Conservation (phyloP, 2,888 invertebrate genomes). For the Eubasilissa splendida region DNA sequence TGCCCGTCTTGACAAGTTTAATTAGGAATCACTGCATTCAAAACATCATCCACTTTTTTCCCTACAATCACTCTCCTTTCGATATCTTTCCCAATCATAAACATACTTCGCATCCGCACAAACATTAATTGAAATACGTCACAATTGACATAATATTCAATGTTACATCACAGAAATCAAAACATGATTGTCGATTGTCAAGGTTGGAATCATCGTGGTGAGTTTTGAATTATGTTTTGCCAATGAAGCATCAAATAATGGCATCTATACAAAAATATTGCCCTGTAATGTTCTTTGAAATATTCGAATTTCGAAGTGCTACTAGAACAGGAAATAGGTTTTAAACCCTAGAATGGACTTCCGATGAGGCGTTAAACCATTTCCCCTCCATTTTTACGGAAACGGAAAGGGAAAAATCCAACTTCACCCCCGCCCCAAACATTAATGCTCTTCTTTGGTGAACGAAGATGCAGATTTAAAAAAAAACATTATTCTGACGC, state of each 20-base stretch:
- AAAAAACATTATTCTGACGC: conserved; percentile 10
- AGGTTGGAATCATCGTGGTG: too few relatives aligned
- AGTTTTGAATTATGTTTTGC: background rate
- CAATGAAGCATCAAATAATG: background rate
- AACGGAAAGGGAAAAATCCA: conserved; percentile 36
- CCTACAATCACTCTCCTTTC: too few relatives aligned
- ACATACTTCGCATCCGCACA: too few relatives aligned
- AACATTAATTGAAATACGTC: too few relatives aligned
- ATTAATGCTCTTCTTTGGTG: background rate
- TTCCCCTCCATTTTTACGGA: conserved; percentile 52
- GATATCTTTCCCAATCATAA: too few relatives aligned
- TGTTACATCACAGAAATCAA: too few relatives aligned
- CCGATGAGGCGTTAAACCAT: conserved; percentile 57
- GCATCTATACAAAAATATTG: background rate
- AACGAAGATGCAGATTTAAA: conserved; percentile 25
- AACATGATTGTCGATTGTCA: too few relatives aligned
- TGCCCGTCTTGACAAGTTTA: too few relatives aligned
- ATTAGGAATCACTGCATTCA: too few relatives aligned
- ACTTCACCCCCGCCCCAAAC: background rate
- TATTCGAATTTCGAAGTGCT: conserved; percentile 17
- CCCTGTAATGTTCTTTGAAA: conserved; percentile 19
- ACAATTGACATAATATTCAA: too few relatives aligned
- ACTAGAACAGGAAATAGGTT: conserved; percentile 45
- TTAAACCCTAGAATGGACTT: conserved; percentile 54
- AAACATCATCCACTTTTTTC: too few relatives aligned